Evolutionary conservation across 2,888 invertebrate genomes (phyloP).

Genomic region (Torymus auratus): DNA sequence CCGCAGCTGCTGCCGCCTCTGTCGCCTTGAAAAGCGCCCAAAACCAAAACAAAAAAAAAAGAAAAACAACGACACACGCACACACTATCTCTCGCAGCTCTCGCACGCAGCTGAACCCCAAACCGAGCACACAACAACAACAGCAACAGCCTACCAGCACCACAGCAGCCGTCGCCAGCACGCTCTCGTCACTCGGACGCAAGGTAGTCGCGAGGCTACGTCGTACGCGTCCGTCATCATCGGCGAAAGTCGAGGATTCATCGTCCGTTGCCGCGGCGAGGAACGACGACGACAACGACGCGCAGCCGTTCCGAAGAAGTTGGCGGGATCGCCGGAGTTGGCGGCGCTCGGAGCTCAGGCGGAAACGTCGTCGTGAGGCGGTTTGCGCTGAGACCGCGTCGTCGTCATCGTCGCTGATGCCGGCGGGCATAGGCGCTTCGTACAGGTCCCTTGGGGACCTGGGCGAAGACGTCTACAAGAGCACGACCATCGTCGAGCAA

Average conservation of each 20-base stretch:
- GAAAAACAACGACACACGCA: slow-evolving; percentile 45
- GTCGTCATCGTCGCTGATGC: slow-evolving; percentile 77
- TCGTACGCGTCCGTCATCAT: too few species aligned
- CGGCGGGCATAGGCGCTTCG: slow-evolving; percentile 82
- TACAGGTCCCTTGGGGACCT: slow-evolving; percentile 80
- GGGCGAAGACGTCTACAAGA: slow-evolving; percentile 82
- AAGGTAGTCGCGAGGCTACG: slow-evolving; percentile 1
- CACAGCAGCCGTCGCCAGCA: slow-evolving; percentile 20
- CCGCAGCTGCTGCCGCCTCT: too few species aligned
- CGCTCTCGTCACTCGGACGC: slow-evolving; percentile 44
- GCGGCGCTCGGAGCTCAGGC: slow-evolving; percentile 55
- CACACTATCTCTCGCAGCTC: slow-evolving; percentile 55
- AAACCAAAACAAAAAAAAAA: not conserved
- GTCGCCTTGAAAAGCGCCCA: not conserved
- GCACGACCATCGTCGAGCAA: slow-evolving; percentile 80
- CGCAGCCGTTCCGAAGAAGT: not conserved
- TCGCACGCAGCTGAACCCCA: slow-evolving; percentile 55
- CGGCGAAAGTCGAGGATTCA: too few species aligned
- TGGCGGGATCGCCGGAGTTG: slow-evolving; percentile 57
- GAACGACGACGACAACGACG: not conserved
- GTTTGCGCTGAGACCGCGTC: not conserved
- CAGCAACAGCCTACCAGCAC: not conserved
- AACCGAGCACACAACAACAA: not conserved
- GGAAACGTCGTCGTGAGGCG: slow-evolving; percentile 30
- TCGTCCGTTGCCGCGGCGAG: slow-evolving; percentile 6